These are phyloP conservation scores for Pseudomyrmex concolor DNA, from an alignment of 1,140 invertebrate genomes.

Conservation along the genomic window DNA sequence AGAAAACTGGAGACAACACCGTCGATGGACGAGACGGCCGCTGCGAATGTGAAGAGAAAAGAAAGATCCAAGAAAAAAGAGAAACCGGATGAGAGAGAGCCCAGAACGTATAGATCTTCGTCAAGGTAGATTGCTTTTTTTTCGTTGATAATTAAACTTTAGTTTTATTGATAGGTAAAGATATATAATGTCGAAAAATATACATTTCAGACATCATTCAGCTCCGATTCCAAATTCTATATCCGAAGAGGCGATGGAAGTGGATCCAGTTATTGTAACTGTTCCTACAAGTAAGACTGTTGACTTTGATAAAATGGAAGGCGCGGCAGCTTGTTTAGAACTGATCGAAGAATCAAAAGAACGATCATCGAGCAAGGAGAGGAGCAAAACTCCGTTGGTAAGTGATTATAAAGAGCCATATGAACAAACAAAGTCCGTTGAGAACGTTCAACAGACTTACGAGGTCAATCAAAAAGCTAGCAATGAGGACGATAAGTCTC, in stretches of 20 bases:
- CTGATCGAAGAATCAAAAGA: constrained; percentile 76
- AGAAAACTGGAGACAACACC: constrained; percentile 89
- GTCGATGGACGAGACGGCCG: constrained; percentile 86
- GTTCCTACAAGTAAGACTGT: constrained; percentile 66
- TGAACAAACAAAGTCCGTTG: constrained; percentile 57
- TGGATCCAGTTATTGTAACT: constrained; percentile 69
- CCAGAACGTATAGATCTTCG: constrained; percentile 72
- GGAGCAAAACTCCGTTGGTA: constrained; percentile 75
- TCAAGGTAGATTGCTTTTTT: constrained; percentile 63
- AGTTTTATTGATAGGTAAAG: neutral
- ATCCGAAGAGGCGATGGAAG: constrained; percentile 80
- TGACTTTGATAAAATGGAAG: constrained; percentile 60
- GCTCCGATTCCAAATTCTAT: constrained; percentile 79
- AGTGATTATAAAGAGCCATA: constrained; percentile 45
- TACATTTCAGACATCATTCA: constrained; percentile 76
- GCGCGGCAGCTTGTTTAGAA: constrained; percentile 66
- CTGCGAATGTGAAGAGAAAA: constrained; percentile 87
- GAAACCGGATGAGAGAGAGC: constrained; percentile 75
- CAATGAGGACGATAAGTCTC: constrained; percentile 45
- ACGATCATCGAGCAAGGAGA: constrained; percentile 76
- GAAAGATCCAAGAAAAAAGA: constrained; percentile 84
- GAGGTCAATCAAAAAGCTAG: constrained; percentile 30
- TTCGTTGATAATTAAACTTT: neutral
- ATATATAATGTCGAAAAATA: constrained; percentile 1
- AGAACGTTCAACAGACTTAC: constrained; percentile 36